Evolutionary conservation across 2,113 vertebrate species (phyloP).

Genomic region (Apodemus speciosus): DNA sequence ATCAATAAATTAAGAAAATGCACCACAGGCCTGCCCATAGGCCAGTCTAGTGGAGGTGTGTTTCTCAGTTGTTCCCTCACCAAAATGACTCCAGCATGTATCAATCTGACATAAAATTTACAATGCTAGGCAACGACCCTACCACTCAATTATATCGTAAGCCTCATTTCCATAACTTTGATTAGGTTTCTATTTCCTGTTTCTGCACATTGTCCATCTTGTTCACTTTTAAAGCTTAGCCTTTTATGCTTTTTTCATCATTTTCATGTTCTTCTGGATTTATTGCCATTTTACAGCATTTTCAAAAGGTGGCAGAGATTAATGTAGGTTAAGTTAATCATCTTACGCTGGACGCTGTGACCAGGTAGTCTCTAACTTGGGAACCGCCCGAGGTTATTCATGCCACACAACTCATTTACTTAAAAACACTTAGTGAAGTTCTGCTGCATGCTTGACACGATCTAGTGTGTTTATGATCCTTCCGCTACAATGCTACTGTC

Average conservation of each 20-base stretch:
- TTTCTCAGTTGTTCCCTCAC: not conserved
- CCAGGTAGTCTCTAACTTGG: not conserved
- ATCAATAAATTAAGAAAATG: not conserved
- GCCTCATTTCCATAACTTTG: conserved; percentile 19
- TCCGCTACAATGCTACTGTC: conserved; percentile 13
- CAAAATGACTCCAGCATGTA: not conserved
- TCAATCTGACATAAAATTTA: not conserved
- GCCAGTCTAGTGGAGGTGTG: not conserved
- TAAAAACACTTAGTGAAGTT: conserved; percentile 28
- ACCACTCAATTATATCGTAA: not conserved
- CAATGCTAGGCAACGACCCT: not conserved
- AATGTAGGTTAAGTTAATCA: not conserved
- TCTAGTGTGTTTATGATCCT: not conserved
- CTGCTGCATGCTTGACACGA: not conserved
- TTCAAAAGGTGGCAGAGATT: conserved; percentile 14
- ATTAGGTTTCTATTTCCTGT: conserved; percentile 45
- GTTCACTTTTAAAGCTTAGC: conserved; percentile 52
- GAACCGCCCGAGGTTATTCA: conserved; percentile 32
- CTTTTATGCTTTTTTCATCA: conserved; percentile 11
- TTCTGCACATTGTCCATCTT: not conserved
- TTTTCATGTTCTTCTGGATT: conserved; percentile 34
- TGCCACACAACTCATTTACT: not conserved
- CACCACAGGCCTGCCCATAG: not conserved
- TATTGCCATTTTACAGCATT: conserved; percentile 36
- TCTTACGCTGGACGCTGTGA: conserved; percentile 10